Percentiles rank a stretch among this genome's conserved stretches.
These are phyloP conservation scores for Orientallactaga sibirica DNA, from an alignment of 2,797 vertebrate species.

Conservation along the genomic window DNA sequence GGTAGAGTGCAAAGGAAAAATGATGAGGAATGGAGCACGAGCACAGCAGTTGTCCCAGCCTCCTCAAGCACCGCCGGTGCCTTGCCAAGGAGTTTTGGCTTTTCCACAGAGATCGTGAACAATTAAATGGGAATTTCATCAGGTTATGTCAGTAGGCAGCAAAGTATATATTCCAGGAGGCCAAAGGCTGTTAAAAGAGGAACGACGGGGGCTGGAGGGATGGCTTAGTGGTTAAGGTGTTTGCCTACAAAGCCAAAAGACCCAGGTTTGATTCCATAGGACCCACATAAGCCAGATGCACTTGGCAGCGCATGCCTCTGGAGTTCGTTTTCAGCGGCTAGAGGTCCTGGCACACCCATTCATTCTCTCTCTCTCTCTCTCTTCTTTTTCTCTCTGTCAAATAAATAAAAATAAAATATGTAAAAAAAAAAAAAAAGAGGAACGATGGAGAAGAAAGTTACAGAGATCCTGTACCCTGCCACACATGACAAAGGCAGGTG, in stretches of 20 bases:
- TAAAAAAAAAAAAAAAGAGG: no score
- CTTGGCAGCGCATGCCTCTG: no score
- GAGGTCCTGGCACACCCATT: no score
- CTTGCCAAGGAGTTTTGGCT: neutral
- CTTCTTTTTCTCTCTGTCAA: no score
- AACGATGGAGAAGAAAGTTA: neutral
- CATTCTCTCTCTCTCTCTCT: no score
- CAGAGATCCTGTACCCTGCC: neutral
- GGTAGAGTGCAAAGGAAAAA: neutral
- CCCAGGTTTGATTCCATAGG: no score
- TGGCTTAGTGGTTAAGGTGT: no score
- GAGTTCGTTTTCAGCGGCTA: no score
- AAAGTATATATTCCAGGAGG: neutral
- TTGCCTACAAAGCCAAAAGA: no score
- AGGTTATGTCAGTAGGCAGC: neutral
- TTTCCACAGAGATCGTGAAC: neutral
- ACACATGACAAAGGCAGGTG: neutral
- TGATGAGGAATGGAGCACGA: neutral
- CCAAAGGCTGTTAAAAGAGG: neutral
- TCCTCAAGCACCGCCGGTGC: neutral
- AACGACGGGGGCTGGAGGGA: neutral
- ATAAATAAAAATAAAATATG: no score
- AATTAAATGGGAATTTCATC: conserved; percentile 2
- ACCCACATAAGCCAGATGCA: no score
- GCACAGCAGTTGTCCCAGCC: neutral